Conservation (phyloP, 2,113 vertebrate species). For the Oceanites oceanicus region DNA sequence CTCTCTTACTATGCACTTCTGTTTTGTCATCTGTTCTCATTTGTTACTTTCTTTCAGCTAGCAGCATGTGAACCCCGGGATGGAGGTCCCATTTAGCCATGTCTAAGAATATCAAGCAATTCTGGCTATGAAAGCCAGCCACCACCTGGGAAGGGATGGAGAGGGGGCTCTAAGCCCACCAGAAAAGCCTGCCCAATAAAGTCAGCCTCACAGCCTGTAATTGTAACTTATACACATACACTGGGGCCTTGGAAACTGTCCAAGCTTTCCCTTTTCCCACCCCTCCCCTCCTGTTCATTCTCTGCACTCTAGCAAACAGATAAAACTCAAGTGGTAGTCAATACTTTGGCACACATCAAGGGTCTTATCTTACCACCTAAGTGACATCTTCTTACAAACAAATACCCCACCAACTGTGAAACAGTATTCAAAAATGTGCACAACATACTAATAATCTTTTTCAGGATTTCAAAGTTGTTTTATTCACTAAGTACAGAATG, state of each 20-base stretch:
- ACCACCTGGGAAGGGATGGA: conserved; percentile 44
- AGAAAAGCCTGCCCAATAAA: conserved; percentile 70
- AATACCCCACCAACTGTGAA: not conserved
- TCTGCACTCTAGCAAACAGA: not conserved
- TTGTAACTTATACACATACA: conserved; percentile 60
- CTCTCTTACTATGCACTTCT: conserved; percentile 2
- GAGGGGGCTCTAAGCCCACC: conserved; percentile 33
- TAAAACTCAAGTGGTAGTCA: conserved; percentile 3
- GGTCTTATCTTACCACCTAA: not conserved
- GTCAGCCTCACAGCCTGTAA: conserved; percentile 48
- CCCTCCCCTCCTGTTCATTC: not conserved
- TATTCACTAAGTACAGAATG: not conserved
- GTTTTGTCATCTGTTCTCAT: conserved; percentile 61
- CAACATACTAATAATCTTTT: not conserved
- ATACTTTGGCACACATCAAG: not conserved
- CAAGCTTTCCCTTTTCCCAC: conserved; percentile 17
- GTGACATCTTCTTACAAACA: not conserved
- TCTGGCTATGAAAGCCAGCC: conserved; percentile 42
- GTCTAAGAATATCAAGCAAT: conserved; percentile 34
- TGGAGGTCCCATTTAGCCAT: not conserved
- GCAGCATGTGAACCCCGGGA: not conserved
- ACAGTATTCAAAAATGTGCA: not conserved
- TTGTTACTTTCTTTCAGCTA: conserved; percentile 54
- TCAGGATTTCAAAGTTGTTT: not conserved
- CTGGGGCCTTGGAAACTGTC: conserved; percentile 58